phyloP scores from a whole-genome alignment of 2,888 invertebrate genomes.

The Ecliptopera silaceata region DNA sequence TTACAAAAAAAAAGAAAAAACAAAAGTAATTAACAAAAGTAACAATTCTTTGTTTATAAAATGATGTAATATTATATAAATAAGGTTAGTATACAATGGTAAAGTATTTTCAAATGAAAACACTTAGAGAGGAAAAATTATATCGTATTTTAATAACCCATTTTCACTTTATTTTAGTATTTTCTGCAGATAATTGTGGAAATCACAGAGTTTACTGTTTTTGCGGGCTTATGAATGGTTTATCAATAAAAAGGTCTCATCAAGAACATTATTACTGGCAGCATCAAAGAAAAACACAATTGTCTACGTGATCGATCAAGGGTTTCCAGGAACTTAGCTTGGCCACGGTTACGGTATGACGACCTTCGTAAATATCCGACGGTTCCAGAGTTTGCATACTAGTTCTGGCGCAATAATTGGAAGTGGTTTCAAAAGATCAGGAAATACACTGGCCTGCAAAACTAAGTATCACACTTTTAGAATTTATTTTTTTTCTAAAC shows the following conservation, averaged over 20 bases:
- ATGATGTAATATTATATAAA: too few relatives aligned
- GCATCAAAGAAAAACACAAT: slow-evolving; percentile 20
- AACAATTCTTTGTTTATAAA: too few relatives aligned
- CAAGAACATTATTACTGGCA: background rate
- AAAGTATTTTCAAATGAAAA: too few relatives aligned
- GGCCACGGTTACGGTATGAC: slow-evolving; percentile 27
- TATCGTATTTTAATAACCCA: too few relatives aligned
- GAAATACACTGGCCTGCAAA: too few relatives aligned
- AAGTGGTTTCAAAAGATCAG: slow-evolving; percentile 56
- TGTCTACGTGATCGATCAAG: slow-evolving; percentile 33
- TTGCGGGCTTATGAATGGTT: background rate
- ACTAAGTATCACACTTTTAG: too few relatives aligned
- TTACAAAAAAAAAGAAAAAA: too few relatives aligned
- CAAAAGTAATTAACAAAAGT: too few relatives aligned
- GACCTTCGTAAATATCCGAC: slow-evolving; percentile 46
- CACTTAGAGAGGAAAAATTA: too few relatives aligned
- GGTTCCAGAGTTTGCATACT: slow-evolving; percentile 57
- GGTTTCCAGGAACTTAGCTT: slow-evolving; percentile 46
- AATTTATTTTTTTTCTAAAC: too few relatives aligned
- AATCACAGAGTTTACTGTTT: background rate
- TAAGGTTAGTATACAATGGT: too few relatives aligned
- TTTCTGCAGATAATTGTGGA: background rate
- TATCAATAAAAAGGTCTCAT: background rate
- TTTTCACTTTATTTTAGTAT: background rate
- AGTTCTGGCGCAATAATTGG: slow-evolving; percentile 56